Conservation (phyloP, 1,140 invertebrate genomes). For the Calliopsis andreniformis region DNA sequence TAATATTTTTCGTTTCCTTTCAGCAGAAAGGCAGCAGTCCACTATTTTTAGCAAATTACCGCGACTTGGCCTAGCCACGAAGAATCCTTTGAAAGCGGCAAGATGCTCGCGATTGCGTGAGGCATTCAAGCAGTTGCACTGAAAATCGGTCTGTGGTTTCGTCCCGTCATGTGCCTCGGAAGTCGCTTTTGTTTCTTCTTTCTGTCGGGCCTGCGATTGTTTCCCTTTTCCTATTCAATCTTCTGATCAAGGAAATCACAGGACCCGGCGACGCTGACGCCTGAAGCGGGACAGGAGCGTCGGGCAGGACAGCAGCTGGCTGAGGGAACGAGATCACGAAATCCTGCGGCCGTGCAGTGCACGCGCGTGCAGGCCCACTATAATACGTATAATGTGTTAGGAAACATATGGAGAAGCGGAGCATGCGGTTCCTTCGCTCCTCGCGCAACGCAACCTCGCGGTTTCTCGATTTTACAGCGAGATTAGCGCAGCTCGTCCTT, state of each 20-base stretch:
- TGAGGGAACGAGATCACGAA: slow-evolving; percentile 54
- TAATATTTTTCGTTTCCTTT: too few species aligned
- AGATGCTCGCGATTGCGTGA: slow-evolving; percentile 51
- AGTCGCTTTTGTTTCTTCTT: slow-evolving; percentile 16
- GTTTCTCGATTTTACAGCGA: slow-evolving; percentile 58
- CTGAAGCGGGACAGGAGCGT: slow-evolving; percentile 2
- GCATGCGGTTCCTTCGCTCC: neutral
- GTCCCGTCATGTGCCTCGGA: slow-evolving; percentile 60
- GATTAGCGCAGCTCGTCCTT: slow-evolving; percentile 37
- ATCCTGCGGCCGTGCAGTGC: slow-evolving; percentile 34
- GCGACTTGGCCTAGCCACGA: neutral
- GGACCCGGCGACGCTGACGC: slow-evolving; percentile 48
- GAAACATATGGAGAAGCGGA: slow-evolving; percentile 55
- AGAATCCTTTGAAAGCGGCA: neutral
- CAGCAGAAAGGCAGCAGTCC: neutral
- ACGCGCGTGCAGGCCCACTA: slow-evolving; percentile 44
- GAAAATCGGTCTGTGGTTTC: slow-evolving; percentile 63
- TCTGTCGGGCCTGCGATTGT: neutral
- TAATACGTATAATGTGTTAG: slow-evolving; percentile 38
- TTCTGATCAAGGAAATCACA: slow-evolving; percentile 62
- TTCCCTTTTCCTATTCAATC: slow-evolving; percentile 55
- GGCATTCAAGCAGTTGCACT: slow-evolving; percentile 54
- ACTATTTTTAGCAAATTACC: too few species aligned
- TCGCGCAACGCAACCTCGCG: slow-evolving; percentile 34
- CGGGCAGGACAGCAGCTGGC: slow-evolving; percentile 60